A percentile compares a stretch with the other conserved stretches of the same genome.
Evolutionary conservation across 2,888 invertebrate genomes (phyloP).

Genomic region (Pilophorus perplexus): DNA sequence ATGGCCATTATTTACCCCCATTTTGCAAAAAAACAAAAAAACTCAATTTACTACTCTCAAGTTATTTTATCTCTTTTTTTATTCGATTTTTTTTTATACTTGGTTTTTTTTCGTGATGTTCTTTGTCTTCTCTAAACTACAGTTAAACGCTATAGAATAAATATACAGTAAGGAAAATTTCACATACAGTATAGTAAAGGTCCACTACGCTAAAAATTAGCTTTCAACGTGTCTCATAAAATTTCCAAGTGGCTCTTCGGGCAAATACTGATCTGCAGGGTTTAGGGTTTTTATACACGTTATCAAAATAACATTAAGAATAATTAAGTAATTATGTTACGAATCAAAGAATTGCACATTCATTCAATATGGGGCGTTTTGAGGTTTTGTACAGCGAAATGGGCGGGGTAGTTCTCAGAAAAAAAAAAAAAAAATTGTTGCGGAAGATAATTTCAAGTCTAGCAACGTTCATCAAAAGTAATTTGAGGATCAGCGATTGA

Average conservation of each 20-base stretch:
- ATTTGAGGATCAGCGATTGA: no score
- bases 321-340: conserved; percentile 41
- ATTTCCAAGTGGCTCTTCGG: conserved; percentile 34
- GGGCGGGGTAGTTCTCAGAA: no score
- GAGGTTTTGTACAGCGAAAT: no score
- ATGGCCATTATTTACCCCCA: no score
- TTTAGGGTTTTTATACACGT: conserved; percentile 32
- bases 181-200: conserved; percentile 44
- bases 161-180: conserved; percentile 46
- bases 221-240: conserved; percentile 15
- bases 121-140: conserved; percentile 39
- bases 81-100: conserved; percentile 1
- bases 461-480: no score
- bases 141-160: conserved; percentile 45
- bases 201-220: conserved; percentile 44
- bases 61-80: neutral
- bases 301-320: conserved; percentile 41
- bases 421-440: no score
- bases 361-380: conserved; percentile 42
- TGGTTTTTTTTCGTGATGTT: conserved; percentile 34
- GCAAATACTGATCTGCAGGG: conserved; percentile 44
- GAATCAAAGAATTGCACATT: conserved; percentile 46
- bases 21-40: no score
- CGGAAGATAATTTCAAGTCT: no score
- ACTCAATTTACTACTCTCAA: neutral